Conservation (phyloP, 2,888 invertebrate genomes). For the Girardia tigrina region DNA sequence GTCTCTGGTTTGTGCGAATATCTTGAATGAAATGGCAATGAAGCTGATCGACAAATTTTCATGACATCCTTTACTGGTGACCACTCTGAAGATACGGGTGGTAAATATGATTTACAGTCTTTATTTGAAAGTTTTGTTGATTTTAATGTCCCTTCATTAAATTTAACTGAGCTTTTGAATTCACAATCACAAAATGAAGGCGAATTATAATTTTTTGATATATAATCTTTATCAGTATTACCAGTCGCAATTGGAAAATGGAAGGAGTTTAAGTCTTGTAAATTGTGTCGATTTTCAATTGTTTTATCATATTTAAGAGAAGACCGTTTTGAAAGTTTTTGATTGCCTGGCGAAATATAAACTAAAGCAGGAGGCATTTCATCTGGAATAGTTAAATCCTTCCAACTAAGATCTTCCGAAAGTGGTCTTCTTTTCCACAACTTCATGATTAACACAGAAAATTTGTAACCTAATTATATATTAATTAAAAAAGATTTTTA, state of each 20-base stretch:
- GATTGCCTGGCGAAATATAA: conserved; percentile 12
- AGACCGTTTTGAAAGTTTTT: conserved; percentile 11
- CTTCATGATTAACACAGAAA: background rate
- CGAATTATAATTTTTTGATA: background rate
- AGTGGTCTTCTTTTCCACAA: conserved; percentile 23
- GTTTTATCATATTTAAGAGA: background rate
- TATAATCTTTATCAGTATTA: background rate
- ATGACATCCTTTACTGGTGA: background rate
- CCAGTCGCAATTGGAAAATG: too few relatives aligned
- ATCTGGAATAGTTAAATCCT: background rate
- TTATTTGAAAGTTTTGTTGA: background rate
- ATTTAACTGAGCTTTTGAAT: background rate
- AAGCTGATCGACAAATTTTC: conserved; percentile 10
- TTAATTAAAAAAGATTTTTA: too few relatives aligned
- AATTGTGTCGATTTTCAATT: background rate
- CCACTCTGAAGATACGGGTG: background rate
- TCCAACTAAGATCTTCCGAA: background rate
- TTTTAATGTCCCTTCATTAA: background rate
- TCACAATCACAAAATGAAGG: background rate
- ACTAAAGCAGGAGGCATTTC: background rate
- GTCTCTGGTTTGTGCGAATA: background rate
- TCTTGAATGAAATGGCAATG: background rate
- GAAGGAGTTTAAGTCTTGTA: background rate
- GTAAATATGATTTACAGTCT: conserved; percentile 5
- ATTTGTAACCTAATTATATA: background rate